Evolutionary conservation across 2,888 invertebrate genomes (phyloP), one percentile per base, ranked within the genome.

Genomic region (Clusia tigrina): DNA sequence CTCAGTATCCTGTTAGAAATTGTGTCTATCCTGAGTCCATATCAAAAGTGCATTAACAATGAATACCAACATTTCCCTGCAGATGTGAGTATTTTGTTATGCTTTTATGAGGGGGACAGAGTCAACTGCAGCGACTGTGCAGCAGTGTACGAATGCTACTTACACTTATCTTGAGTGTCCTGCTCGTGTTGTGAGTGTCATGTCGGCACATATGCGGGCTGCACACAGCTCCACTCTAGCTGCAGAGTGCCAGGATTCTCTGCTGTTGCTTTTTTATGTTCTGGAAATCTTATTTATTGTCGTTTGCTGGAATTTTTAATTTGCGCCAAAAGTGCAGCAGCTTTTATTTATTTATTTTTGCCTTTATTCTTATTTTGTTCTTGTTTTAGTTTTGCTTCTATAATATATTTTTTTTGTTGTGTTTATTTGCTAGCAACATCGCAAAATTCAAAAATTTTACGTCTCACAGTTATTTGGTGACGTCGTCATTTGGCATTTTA

Each of bases 401-500:
- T n/a, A n/a, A n/a, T n/a, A n/a, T n/a, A n/a, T n/a, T 32, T 32
- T 32, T 32, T 32, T 12, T 32, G 32, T 32, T 32, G 32, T 9
- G 32, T 12, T 6, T 32, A 9, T 32, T 32, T 12, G 32, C 12
- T 32, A 32, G 32, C 12, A 9, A 12, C 32, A 32, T 32, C 32
- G 32, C 12, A 32, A 32, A 32, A 32, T 32, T 12, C 6, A 32
- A 12, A 32, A 32, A 32, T 9, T 32, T 6, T 32, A 9, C 32
- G 12, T 32, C 32, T 12, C 12, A 9, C 32, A n/a, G 32, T 32
- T 12, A 32, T 32, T 9, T 9, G 6, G 32, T 32, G 32, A 32
- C 32, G 32, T 32, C 32, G 32, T 32, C 32, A 6, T 6, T 54
- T 54, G 54, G 24, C 54, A 54, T 52, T 52, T 52, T 22, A 52